Conservation (phyloP, 2,113 vertebrate species). For the Archilochus colubris region DNA sequence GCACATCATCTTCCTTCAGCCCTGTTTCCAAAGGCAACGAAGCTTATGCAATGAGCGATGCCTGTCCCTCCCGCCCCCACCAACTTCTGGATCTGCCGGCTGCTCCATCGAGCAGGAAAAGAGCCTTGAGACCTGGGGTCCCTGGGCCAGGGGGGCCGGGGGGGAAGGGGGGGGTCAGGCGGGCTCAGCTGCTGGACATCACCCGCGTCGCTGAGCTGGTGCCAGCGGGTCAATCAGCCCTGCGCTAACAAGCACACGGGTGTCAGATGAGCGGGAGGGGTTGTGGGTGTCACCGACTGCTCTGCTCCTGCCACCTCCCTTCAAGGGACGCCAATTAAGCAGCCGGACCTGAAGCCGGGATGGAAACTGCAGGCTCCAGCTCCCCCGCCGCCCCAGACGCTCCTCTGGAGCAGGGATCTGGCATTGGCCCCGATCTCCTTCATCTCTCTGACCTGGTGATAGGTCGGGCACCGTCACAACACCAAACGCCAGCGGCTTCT, state of each 20-base stretch:
- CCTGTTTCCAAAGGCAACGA: slow-evolving; percentile 63
- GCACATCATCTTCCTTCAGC: slow-evolving; percentile 10
- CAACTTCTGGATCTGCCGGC: background rate
- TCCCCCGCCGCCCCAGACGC: background rate
- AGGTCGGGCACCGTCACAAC: background rate
- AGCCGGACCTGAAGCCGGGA: fast-evolving
- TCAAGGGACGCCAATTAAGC: background rate
- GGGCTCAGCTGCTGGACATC: background rate
- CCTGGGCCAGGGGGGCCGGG: fast-evolving
- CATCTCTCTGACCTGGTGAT: background rate
- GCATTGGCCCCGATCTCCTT: background rate
- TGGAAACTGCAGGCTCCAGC: background rate
- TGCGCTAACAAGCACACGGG: fast-evolving
- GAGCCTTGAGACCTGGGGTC: fast-evolving
- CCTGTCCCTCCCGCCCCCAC: slow-evolving; percentile 43
- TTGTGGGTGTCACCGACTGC: background rate
- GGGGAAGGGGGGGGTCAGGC: background rate
- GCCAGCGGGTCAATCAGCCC: background rate
- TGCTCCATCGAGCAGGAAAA: background rate
- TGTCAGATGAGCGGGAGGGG: background rate
- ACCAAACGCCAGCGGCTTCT: background rate
- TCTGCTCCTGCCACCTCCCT: background rate
- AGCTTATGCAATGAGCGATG: slow-evolving; percentile 53
- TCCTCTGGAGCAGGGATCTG: background rate
- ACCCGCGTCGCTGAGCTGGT: fast-evolving